These are phyloP conservation scores for Machimus rusticus DNA, from an alignment of 2,888 invertebrate species.

Conservation along the genomic window DNA sequence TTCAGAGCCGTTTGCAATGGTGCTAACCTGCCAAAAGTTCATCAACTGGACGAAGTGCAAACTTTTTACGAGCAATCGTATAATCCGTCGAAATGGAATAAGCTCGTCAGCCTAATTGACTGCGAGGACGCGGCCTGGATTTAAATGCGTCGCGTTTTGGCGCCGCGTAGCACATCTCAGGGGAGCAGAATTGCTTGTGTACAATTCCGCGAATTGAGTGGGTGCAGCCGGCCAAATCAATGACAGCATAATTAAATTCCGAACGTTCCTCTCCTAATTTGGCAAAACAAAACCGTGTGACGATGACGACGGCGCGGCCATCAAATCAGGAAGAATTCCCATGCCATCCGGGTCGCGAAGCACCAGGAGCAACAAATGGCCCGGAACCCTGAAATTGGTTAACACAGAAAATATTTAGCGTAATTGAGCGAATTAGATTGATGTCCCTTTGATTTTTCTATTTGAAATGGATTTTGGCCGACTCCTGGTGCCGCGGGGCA, in stretches of 20 bases:
- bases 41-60: neutral
- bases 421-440: conserved; percentile 39
- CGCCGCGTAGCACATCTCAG: neutral
- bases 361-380: conserved; percentile 22
- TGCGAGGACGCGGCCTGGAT: neutral
- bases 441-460: conserved; percentile 32
- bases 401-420: conserved; percentile 33
- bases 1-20: neutral
- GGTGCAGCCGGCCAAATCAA: neutral
- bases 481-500: neutral
- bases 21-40: neutral
- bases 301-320: neutral
- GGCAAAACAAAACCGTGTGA: neutral
- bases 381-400: conserved; percentile 32
- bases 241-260: conserved; percentile 16
- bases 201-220: neutral
- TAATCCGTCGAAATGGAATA: neutral
- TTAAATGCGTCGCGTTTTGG: neutral
- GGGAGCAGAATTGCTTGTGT: neutral
- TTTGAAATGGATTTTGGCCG: neutral
- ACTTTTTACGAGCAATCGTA: neutral
- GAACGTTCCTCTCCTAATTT: neutral
- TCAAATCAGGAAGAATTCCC: neutral
- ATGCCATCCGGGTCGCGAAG: neutral
- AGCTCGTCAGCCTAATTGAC: neutral